Conservation (phyloP, 1,140 invertebrate species). For the Calliopsis andreniformis region DNA sequence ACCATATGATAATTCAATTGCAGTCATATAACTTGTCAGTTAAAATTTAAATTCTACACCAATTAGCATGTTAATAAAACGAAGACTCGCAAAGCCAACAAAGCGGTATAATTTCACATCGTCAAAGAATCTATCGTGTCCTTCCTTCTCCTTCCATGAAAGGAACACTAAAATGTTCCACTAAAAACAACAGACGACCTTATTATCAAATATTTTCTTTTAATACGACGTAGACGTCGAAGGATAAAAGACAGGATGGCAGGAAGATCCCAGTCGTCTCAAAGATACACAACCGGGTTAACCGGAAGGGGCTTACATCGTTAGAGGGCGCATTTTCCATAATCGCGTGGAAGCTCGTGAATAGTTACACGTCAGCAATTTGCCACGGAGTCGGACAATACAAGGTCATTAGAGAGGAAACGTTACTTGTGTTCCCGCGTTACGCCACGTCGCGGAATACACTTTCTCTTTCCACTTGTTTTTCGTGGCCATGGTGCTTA, state of each 20-base stretch:
- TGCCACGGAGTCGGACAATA: constrained; percentile 23
- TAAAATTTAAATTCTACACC: too few species aligned
- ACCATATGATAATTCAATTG: too few species aligned
- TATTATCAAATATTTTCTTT: constrained; percentile 41
- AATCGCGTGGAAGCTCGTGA: constrained; percentile 8
- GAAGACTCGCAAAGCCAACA: neutral
- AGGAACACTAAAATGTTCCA: neutral
- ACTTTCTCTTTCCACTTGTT: constrained; percentile 11
- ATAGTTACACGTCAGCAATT: constrained; percentile 1
- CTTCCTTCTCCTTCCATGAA: neutral
- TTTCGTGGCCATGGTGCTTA: neutral
- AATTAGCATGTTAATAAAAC: too few species aligned
- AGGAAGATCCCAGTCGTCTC: neutral
- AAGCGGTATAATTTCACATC: neutral
- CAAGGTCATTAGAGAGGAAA: constrained; percentile 33
- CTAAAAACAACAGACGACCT: neutral
- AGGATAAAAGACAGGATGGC: neutral
- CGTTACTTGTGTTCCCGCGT: constrained; percentile 17
- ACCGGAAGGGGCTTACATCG: neutral
- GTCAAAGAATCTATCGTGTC: neutral
- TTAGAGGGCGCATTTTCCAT: constrained; percentile 14
- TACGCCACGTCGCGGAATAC: neutral
- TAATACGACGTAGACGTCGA: neutral
- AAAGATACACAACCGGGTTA: neutral
- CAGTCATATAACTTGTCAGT: too few species aligned